Percentiles rank a stretch among this genome's conserved stretches.
Conservation (phyloP, 2,888 invertebrate species). For the Lumbricus terrestris region DNA sequence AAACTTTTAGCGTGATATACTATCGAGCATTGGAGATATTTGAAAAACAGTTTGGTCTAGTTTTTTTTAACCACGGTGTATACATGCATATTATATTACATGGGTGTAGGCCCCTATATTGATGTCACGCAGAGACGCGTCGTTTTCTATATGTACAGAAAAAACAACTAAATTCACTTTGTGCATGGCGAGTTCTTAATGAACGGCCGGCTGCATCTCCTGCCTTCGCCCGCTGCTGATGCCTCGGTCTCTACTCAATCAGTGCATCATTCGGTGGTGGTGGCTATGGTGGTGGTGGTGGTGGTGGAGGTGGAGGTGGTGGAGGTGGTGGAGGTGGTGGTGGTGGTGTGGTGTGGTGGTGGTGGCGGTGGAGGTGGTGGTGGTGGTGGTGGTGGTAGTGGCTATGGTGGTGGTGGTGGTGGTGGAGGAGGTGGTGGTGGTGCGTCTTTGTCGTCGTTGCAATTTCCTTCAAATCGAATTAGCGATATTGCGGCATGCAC, state of each 20-base stretch:
- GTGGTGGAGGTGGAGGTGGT: not conserved
- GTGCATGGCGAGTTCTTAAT: not conserved
- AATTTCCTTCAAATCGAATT: conserved; percentile 3
- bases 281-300: not conserved
- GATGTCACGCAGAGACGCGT: not conserved
- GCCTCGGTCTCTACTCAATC: not conserved
- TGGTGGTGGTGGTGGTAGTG: too few relatives aligned
- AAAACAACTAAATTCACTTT: not conserved
- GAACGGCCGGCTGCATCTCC: not conserved
- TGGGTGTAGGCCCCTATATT: not conserved
- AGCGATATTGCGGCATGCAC: not conserved
- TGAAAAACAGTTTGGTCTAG: too few relatives aligned
- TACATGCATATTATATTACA: not conserved
- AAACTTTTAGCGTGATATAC: too few relatives aligned
- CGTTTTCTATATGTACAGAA: not conserved
- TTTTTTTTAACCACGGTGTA: too few relatives aligned
- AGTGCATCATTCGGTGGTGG: not conserved
- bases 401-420: not conserved
- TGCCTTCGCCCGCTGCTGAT: not conserved
- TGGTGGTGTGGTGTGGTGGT: not conserved
- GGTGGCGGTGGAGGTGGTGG: not conserved
- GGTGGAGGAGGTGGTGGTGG: not conserved
- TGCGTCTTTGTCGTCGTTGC: too few relatives aligned
- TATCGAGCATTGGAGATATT: too few relatives aligned
- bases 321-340: too few relatives aligned